Percentiles rank a stretch among this genome's conserved stretches.
phyloP scores from a whole-genome alignment of 1,140 invertebrate species.

The Watersipora subatra region DNA sequence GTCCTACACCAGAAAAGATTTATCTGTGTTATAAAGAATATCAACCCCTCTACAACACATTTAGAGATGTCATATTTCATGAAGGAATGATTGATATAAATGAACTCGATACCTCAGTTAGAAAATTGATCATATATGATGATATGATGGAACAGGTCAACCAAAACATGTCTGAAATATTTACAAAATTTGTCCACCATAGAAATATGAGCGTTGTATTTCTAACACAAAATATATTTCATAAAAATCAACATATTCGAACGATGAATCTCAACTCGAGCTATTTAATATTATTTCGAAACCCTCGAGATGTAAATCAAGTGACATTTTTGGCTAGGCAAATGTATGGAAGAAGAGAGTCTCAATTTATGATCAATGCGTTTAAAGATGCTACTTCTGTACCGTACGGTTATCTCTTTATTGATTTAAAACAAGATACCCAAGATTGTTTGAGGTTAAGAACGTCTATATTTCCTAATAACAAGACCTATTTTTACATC shows the following conservation, averaged over 20 bases:
- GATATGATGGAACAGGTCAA: not conserved
- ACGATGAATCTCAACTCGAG: not conserved
- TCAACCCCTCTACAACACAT: not conserved
- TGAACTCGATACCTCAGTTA: not conserved
- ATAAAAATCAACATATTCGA: not conserved
- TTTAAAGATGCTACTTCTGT: not conserved
- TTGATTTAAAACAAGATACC: not conserved
- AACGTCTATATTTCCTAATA: not conserved
- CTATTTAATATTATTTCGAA: not conserved
- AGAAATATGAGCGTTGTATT: not conserved
- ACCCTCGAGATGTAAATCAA: not conserved
- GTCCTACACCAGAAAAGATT: not conserved
- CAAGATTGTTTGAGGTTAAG: not conserved
- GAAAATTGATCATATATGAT: not conserved
- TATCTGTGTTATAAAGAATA: not conserved
- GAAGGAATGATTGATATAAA: not conserved
- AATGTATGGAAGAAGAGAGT: not conserved
- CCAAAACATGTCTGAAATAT: not conserved
- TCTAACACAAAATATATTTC: not conserved
- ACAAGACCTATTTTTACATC: not conserved
- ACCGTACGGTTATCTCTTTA: not conserved
- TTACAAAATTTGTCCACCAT: not conserved
- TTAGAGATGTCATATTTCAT: not conserved
- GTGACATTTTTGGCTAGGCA: not conserved
- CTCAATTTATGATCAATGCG: not conserved